Evolutionary conservation across 1,140 invertebrate species (phyloP), one percentile per base, ranked within the genome.

Genomic region (Drosophila erecta): DNA sequence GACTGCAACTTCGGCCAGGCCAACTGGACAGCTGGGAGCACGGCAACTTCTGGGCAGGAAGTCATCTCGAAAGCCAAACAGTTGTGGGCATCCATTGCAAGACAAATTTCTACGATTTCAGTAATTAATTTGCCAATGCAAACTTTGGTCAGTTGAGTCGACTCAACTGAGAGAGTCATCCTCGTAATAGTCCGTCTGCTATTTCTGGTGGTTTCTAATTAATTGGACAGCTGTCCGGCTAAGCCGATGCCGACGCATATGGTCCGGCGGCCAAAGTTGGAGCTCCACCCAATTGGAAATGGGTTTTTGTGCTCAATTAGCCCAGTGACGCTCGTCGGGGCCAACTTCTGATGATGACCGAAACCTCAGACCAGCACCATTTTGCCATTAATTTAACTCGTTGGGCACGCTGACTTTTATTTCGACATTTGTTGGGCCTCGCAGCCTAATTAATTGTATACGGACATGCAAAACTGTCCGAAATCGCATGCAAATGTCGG

Each of bases 81-180:
- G 62, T 60, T 86, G 69, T 64, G 69, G n/a, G 50, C 24, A 37
- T n/a, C 24, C 37, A 76, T 49, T 72, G 80, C 67, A 87, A 87
- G 83, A 87, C 85, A 90, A 90, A 89, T 89, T 90, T 90, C 85
- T 78, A 89, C 70, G 85, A 90, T 89, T 89, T 89, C 77, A 75
- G 80, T 90, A 89, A 89, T 89, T 89, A 89, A 89, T 89, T 89
- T 89, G 74, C 61, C 76, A 90, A 90, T 90, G 79, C 80, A 84
- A 89, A 89, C 76, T 89, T 89, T 83, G 76, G 64, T 65, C 64
- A 35, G 59, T 51, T 47, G 15, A 44, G 41, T 44, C 15, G 15
- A 44, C 15, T 44, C 7, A 17, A 30, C 30, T 1, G 30, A 30
- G 30, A 30, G 38, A 62, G 57, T 78, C 79, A 81, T 81, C 74